Base-by-base conservation (phyloP, 2,797 vertebrate genomes). In the Amblyraja radiata region DNA sequence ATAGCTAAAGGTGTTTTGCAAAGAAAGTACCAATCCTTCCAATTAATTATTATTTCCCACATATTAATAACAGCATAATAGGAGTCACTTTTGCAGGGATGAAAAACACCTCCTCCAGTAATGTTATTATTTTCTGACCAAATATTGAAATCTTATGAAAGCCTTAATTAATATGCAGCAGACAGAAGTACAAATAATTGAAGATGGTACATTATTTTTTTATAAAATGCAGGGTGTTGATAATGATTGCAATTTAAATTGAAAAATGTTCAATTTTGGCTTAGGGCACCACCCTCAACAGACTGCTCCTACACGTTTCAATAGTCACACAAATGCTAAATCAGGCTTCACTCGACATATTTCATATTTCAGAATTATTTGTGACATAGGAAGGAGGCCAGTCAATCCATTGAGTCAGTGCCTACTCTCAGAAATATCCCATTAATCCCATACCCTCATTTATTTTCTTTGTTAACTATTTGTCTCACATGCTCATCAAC, bases 1-100 rank as follows among this genome's bases (percentile, higher is more conserved):
- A 54, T 54, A 54, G 46, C 46, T 54, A 54, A 54, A 54, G 46
- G 46, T 54, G 46, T 54, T 54, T 54, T 54, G 5, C 5, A 54
- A 54, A 54, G 54, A 54, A 54, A 54, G 46, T 46, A 46, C 46
- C 5, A 54, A 54, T 54, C 3, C 46, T 54, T 54, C 5, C 46
- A 54, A 54, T 54, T 54, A 2, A 46, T 54, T 54, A 54, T 54
- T 46, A 84, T 1, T 16, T 90, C 84, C 93, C 54, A 77, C 39
- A 93, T 71, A 90, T 39, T 36, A 65, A 88, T 77, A 74, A 90
- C 93, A 93, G 93, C 93, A 77, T 93, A 65, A 90, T 36, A 23
- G 63, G 65, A 90, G 10, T 90, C 86, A 90, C 14, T 90, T n/a
- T 71, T 90, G n/a, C 9, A 90, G 8, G 61, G 58, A 36, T 9